Conservation (phyloP, 1,140 invertebrate genomes). For the Nylanderia fulva region DNA sequence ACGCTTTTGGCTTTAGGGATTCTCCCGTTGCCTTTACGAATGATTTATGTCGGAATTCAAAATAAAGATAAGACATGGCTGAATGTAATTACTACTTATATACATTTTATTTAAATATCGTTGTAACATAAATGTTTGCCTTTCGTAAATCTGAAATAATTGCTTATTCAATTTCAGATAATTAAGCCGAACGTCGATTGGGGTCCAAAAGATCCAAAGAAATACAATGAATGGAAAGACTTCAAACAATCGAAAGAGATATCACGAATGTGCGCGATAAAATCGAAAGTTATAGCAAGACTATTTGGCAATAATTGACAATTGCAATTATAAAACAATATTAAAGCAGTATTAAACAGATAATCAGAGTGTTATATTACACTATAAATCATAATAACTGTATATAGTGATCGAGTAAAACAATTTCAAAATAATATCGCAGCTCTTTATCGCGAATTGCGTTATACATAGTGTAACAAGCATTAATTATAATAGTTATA, state of each 20-base stretch:
- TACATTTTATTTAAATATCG: conserved; percentile 26
- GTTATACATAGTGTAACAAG: not conserved
- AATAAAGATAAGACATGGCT: conserved; percentile 21
- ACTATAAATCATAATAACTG: not conserved
- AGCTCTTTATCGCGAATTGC: too few species aligned
- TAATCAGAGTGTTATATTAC: conserved; percentile 3
- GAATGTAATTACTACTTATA: conserved; percentile 40
- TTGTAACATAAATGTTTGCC: not conserved
- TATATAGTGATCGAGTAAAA: too few species aligned
- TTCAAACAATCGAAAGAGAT: conserved; percentile 64
- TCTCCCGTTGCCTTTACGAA: conserved; percentile 53
- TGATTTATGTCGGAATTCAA: conserved; percentile 45
- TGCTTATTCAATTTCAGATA: conserved; percentile 30
- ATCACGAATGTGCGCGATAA: conserved; percentile 22
- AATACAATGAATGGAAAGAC: conserved; percentile 65
- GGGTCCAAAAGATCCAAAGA: conserved; percentile 64
- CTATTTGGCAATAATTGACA: conserved; percentile 59
- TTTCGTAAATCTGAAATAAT: not conserved
- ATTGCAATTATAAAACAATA: not conserved
- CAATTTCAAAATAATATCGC: too few species aligned
- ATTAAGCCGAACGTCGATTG: conserved; percentile 49
- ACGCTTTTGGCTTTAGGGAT: conserved; percentile 56
- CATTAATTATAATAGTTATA: too few species aligned
- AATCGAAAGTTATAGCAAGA: conserved; percentile 36
- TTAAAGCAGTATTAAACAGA: conserved; percentile 25